Conservation (phyloP, 1,140 invertebrate species). For the Cotesia chilonis region DNA sequence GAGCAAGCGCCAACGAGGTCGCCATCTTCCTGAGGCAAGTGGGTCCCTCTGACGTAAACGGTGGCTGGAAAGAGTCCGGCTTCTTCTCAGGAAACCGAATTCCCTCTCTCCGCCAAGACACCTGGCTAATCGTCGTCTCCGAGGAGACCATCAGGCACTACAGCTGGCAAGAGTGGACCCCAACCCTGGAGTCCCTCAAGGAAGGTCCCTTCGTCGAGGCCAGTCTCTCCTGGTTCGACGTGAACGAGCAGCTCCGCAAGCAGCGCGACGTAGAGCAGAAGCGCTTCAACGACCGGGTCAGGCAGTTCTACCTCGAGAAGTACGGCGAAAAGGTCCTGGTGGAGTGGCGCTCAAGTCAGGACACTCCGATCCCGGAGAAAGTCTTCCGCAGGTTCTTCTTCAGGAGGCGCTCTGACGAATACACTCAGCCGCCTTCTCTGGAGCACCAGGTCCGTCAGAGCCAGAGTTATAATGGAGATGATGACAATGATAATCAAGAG, state of each 20-base stretch:
- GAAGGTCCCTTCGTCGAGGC: slow-evolving; percentile 59
- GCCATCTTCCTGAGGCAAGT: slow-evolving; percentile 54
- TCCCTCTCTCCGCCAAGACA: slow-evolving; percentile 47
- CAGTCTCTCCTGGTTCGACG: slow-evolving; percentile 57
- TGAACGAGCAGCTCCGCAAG: slow-evolving; percentile 49
- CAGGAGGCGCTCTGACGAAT: slow-evolving; percentile 48
- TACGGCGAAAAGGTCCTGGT: slow-evolving; percentile 57
- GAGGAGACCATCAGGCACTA: slow-evolving; percentile 58
- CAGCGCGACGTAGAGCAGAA: slow-evolving; percentile 54
- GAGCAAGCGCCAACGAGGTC: slow-evolving; percentile 54
- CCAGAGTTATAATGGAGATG: background rate
- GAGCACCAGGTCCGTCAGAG: background rate
- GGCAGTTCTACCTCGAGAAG: slow-evolving; percentile 58
- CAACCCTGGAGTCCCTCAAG: slow-evolving; percentile 54
- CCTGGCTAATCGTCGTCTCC: slow-evolving; percentile 57
- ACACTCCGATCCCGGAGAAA: slow-evolving; percentile 53
- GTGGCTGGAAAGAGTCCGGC: slow-evolving; percentile 53
- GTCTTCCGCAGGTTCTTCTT: slow-evolving; percentile 59
- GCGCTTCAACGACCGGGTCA: slow-evolving; percentile 54
- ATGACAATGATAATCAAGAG: slow-evolving; percentile 40
- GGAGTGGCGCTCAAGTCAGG: slow-evolving; percentile 52
- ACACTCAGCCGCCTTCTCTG: slow-evolving; percentile 35
- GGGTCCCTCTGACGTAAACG: slow-evolving; percentile 18
- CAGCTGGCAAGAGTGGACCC: slow-evolving; percentile 61
- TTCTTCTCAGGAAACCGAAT: slow-evolving; percentile 51